A percentile compares a stretch with the other conserved stretches of the same genome.
Conservation (phyloP, 2,888 invertebrate genomes). For the Drosophila demipolita region DNA sequence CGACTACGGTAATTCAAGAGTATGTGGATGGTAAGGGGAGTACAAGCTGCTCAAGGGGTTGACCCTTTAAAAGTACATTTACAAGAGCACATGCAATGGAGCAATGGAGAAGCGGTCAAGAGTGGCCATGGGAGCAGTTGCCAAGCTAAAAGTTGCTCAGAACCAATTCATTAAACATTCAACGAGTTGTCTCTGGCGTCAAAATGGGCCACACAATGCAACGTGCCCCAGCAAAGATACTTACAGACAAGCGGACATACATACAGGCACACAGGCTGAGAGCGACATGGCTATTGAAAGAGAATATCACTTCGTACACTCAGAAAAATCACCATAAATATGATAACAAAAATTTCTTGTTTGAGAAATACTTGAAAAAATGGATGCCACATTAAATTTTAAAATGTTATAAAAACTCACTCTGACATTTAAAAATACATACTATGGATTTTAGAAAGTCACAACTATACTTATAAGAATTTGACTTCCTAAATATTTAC, state of each 20-base stretch:
- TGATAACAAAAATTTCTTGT: not conserved
- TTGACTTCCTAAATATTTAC: not conserved
- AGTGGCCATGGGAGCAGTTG: constrained; percentile 35
- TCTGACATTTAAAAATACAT: not conserved
- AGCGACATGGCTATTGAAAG: constrained; percentile 10
- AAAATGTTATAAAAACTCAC: not conserved
- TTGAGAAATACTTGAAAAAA: not conserved
- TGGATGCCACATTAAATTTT: not conserved
- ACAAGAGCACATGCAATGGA: constrained; percentile 41
- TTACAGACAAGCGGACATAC: constrained; percentile 17
- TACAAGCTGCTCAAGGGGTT: constrained; percentile 17
- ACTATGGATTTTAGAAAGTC: not conserved
- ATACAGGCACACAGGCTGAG: constrained; percentile 7
- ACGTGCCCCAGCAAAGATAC: constrained; percentile 25
- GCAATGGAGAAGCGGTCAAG: constrained; percentile 37
- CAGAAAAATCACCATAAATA: not conserved
- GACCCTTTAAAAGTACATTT: constrained; percentile 41
- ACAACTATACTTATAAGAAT: not conserved
- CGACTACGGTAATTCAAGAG: constrained; percentile 28
- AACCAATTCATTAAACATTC: constrained; percentile 76
- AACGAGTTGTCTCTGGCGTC: constrained; percentile 63
- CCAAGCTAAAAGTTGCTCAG: constrained; percentile 57
- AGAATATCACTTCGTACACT: constrained; percentile 4
- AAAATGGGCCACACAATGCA: constrained; percentile 63
- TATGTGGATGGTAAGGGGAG: not conserved